A percentile compares a stretch with the other conserved stretches of the same genome.
Evolutionary conservation across 2,797 vertebrate genomes (phyloP).

Genomic region (Mareca strepera): DNA sequence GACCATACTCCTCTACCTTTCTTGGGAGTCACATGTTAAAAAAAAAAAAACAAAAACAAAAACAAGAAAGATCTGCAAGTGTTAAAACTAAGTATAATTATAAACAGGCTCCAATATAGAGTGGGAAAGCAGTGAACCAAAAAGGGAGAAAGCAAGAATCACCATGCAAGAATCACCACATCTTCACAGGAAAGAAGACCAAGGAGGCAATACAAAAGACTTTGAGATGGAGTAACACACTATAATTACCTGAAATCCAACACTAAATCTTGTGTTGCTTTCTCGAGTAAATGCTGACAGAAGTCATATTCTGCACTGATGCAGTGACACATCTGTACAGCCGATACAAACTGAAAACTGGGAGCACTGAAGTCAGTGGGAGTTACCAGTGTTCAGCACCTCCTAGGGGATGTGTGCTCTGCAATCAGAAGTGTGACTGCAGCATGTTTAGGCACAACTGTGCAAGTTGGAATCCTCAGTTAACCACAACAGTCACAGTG

Average conservation of each 20-base stretch:
- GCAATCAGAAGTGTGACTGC: neutral
- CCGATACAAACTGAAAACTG: neutral
- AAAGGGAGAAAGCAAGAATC: neutral
- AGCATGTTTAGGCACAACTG: neutral
- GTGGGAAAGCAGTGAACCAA: neutral
- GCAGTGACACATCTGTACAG: neutral
- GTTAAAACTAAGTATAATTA: neutral
- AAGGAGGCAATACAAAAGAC: neutral
- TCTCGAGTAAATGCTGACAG: neutral
- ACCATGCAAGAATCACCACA: neutral
- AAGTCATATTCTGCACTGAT: neutral
- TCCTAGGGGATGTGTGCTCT: neutral
- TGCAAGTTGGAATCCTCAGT: accelerated
- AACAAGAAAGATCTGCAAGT: neutral
- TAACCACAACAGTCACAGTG: accelerated
- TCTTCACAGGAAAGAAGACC: neutral
- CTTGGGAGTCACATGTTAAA: neutral
- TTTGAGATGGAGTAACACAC: neutral
- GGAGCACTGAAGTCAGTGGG: neutral
- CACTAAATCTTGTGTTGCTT: neutral
- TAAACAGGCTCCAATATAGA: neutral
- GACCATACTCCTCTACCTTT: neutral
- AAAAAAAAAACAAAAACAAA: neutral
- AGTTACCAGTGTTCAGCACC: neutral
- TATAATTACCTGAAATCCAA: neutral